These are phyloP conservation scores for Monodelphis domestica DNA, from an alignment of 2,797 vertebrate species.

Conservation along the genomic window DNA sequence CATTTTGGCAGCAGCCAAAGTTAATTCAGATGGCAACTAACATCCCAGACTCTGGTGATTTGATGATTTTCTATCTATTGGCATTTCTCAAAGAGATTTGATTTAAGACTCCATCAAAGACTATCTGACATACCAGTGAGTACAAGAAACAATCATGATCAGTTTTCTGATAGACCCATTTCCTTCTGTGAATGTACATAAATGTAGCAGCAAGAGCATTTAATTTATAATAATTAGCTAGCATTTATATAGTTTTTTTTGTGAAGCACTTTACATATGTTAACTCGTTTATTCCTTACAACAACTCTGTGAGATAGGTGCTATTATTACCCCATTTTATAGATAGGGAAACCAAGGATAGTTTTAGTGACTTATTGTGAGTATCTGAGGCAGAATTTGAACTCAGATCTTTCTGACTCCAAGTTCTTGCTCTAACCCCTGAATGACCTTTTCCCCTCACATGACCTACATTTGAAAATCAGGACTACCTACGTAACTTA, in stretches of 20 bases:
- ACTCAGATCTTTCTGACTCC: background rate
- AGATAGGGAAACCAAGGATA: background rate
- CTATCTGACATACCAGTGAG: background rate
- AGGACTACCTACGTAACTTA: background rate
- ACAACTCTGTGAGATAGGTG: background rate
- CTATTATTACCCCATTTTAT: background rate
- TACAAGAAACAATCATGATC: background rate
- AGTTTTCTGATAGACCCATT: background rate
- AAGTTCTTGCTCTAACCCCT: background rate
- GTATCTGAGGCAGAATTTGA: background rate
- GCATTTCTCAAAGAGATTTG: background rate
- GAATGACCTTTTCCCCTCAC: background rate
- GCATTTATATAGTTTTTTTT: too few relatives aligned
- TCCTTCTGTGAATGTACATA: background rate
- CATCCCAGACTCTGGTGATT: background rate
- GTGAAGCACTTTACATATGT: too few relatives aligned
- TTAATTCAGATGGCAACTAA: conserved; percentile 10
- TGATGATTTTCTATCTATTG: background rate
- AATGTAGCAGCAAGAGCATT: background rate
- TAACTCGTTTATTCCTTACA: background rate
- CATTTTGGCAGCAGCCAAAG: background rate
- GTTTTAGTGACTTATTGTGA: background rate
- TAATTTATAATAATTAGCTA: background rate
- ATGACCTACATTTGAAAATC: background rate
- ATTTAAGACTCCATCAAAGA: background rate